phyloP scores from a whole-genome alignment of 2,113 vertebrate species.

The Myrmecophaga tridactyla region DNA sequence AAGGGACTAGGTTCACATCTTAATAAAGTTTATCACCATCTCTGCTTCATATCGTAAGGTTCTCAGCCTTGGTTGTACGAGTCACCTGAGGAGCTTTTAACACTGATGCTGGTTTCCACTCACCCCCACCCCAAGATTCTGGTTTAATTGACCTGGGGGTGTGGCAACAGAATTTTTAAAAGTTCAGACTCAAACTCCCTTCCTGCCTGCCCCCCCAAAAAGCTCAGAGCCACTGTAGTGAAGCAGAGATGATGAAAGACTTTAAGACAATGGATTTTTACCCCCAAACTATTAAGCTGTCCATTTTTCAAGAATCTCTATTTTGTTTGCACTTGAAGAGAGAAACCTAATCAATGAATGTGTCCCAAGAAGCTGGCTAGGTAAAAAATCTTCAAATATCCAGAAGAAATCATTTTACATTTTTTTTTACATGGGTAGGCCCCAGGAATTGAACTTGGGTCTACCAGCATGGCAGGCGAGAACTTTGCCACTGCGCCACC shows the following conservation, averaged over 20 bases:
- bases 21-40: neutral
- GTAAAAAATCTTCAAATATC: slow-evolving; percentile 7
- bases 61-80: neutral
- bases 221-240: neutral
- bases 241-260: neutral
- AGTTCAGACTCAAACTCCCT: neutral
- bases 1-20: neutral
- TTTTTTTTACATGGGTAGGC: too few relatives aligned
- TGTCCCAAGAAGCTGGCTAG: neutral
- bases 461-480: too few relatives aligned
- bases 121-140: neutral
- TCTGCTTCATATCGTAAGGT: neutral
- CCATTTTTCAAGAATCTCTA: neutral
- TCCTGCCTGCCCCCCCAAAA: neutral
- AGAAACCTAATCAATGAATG: neutral
- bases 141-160: neutral
- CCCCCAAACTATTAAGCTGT: neutral
- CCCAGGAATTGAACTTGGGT: too few relatives aligned
- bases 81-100: neutral
- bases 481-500: too few relatives aligned
- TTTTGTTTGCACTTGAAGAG: slow-evolving; percentile 33
- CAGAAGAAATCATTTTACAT: slow-evolving; percentile 19
- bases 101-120: neutral
- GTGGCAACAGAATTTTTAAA: neutral
- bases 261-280: neutral